Conservation (phyloP, 2,113 vertebrate species). For the Prunella fulvescens region DNA sequence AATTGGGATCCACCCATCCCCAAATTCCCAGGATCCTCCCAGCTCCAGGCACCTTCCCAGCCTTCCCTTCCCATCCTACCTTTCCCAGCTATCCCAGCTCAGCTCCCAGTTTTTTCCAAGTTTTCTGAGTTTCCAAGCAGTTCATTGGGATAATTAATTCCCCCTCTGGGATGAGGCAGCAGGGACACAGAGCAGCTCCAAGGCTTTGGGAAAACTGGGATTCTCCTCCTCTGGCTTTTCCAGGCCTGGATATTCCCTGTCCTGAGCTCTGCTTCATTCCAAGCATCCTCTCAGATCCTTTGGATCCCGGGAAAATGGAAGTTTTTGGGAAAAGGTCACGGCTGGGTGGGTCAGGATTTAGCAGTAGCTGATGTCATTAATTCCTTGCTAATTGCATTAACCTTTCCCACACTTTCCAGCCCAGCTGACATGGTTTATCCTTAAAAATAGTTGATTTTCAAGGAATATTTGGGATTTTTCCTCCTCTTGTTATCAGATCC, state of each 20-base stretch:
- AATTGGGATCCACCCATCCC: neutral
- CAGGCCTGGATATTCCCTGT: neutral
- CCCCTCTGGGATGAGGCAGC: neutral
- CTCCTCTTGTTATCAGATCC: neutral
- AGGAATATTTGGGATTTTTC: neutral
- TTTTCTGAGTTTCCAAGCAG: neutral
- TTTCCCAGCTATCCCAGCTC: neutral
- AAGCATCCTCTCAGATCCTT: neutral
- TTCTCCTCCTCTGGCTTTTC: neutral
- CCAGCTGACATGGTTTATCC: neutral
- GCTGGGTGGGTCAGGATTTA: neutral
- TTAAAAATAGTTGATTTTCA: neutral
- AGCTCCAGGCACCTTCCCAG: neutral
- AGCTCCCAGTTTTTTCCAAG: neutral
- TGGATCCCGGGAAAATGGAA: accelerated
- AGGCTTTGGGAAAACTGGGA: neutral
- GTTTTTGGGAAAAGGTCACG: neutral
- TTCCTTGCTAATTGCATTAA: slow-evolving; percentile 16
- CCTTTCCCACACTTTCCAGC: neutral
- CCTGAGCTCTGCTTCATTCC: neutral
- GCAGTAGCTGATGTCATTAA: neutral
- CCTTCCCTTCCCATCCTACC: neutral
- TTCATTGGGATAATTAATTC: slow-evolving; percentile 15
- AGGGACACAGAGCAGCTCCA: accelerated
- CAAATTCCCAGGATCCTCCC: neutral